Conservation (phyloP, 2,888 invertebrate genomes). For the Volucella bombylans region DNA sequence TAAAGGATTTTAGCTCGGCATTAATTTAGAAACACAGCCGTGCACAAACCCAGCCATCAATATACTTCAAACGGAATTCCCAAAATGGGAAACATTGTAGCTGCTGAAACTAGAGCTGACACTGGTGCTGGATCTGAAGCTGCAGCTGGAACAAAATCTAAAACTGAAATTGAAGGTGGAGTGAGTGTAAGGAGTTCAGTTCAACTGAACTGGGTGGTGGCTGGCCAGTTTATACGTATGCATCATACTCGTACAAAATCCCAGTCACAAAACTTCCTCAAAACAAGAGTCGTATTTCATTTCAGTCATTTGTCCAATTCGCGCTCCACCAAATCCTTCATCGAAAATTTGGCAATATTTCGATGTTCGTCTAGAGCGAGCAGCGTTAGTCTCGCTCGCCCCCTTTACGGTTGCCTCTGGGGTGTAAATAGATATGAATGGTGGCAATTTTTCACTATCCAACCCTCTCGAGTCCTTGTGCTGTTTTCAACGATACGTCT, state of each 20-base stretch:
- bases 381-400: too few relatives aligned
- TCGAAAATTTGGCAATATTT: slow-evolving; percentile 48
- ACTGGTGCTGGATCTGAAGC: too few relatives aligned
- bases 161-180: too few relatives aligned
- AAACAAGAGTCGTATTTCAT: slow-evolving; percentile 49
- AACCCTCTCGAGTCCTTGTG: neutral
- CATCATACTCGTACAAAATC: neutral
- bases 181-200: too few relatives aligned
- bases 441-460: slow-evolving; percentile 61
- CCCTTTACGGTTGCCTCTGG: neutral
- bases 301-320: slow-evolving; percentile 64
- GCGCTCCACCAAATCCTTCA: slow-evolving; percentile 70
- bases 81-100: slow-evolving; percentile 25
- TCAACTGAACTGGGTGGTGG: too few relatives aligned
- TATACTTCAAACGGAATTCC: slow-evolving; percentile 63
- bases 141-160: too few relatives aligned
- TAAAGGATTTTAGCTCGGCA: slow-evolving; percentile 42
- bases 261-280: slow-evolving; percentile 2
- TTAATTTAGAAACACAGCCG: slow-evolving; percentile 63
- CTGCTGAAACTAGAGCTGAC: too few relatives aligned
- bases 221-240: neutral
- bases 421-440: slow-evolving; percentile 69
- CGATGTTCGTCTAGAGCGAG: neutral
- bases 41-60: slow-evolving; percentile 42
- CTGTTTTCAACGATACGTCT: neutral